Conservation (phyloP, 2,797 vertebrate species). For the Threskiornis aethiopicus region DNA sequence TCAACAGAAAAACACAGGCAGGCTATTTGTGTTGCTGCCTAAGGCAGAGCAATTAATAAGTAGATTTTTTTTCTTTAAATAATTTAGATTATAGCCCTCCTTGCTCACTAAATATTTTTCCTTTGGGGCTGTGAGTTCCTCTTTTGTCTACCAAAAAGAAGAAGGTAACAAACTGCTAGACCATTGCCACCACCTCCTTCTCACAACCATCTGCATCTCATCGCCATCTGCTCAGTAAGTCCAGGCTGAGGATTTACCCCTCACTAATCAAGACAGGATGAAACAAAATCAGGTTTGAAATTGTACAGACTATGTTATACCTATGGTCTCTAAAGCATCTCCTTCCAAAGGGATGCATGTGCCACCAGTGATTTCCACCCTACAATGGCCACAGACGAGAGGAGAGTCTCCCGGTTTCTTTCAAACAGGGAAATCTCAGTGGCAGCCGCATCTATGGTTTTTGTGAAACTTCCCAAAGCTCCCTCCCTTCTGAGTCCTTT, state of each 20-base stretch:
- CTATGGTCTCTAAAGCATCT: neutral
- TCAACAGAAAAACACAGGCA: neutral
- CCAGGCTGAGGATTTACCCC: constrained; percentile 27
- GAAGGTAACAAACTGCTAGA: constrained; percentile 43
- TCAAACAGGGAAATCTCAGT: neutral
- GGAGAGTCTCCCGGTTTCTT: neutral
- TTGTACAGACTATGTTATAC: neutral
- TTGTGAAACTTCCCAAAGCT: neutral
- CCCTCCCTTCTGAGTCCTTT: neutral
- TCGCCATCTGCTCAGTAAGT: constrained; percentile 19
- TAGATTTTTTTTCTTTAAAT: neutral
- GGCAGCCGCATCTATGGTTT: neutral
- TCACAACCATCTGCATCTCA: constrained; percentile 1
- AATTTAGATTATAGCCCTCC: neutral
- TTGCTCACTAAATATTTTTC: neutral
- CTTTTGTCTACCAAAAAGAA: constrained; percentile 49
- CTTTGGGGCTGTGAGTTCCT: constrained; percentile 20
- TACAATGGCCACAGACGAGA: neutral
- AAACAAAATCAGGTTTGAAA: neutral
- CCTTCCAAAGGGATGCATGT: neutral
- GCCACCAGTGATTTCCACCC: neutral
- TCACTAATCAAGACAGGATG: neutral
- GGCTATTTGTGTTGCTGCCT: neutral
- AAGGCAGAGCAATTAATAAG: neutral
- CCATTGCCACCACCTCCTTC: constrained; percentile 41